Percentiles rank a stretch among this genome's conserved stretches.
Evolutionary conservation across 2,888 invertebrate species (phyloP).

Genomic region (Neoaliturus tenellus): DNA sequence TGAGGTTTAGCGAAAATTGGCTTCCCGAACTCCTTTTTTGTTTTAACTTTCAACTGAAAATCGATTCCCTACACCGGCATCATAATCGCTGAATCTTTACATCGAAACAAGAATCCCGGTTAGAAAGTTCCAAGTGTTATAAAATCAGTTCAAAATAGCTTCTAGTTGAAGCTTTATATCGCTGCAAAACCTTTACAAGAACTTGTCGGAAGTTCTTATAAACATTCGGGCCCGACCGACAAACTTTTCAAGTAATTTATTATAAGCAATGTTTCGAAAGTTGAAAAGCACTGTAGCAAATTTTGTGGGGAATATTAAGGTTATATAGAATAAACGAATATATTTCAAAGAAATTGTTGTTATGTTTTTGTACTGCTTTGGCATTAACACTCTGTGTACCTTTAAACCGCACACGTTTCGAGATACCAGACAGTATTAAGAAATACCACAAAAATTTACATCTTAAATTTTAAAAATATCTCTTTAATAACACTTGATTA

Average conservation of each 20-base stretch:
- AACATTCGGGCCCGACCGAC: conserved; percentile 30
- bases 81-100: background rate
- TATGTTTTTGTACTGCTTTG: no score
- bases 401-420: no score
- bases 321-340: no score
- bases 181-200: conserved; percentile 41
- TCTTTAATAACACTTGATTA: no score
- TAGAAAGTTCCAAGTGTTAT: conserved; percentile 39
- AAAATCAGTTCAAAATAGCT: conserved; percentile 41
- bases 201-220: conserved; percentile 46
- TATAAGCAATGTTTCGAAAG: conserved; percentile 45
- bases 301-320: background rate
- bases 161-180: conserved; percentile 32
- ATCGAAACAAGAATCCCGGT: background rate
- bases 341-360: no score
- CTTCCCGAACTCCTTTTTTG: no score
- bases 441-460: no score
- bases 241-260: conserved; percentile 48
- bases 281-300: conserved; percentile 28
- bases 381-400: no score
- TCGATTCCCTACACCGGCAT: background rate
- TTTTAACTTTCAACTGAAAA: no score
- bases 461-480: no score
- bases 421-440: no score
- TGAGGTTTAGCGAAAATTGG: no score